Evolutionary conservation across 1,140 invertebrate genomes (phyloP).

Genomic region (Rhopalosiphum maidis): DNA sequence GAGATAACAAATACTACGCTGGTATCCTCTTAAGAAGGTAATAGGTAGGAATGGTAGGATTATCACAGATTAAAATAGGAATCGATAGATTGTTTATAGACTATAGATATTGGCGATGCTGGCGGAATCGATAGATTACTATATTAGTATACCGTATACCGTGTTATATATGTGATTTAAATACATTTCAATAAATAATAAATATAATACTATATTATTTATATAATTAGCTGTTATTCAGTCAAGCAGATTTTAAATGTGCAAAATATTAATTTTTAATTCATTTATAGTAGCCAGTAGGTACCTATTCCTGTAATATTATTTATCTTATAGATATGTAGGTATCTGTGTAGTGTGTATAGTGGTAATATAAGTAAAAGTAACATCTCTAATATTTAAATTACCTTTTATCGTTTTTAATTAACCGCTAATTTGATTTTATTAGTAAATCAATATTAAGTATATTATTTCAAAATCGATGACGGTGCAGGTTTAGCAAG

Average conservation of each 20-base stretch:
- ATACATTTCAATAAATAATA: neutral
- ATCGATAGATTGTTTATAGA: too few species aligned
- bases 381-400: neutral
- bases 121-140: too few species aligned
- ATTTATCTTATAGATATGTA: too few species aligned
- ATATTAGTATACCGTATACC: neutral
- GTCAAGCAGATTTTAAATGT: too few species aligned
- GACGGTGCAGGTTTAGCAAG: neutral
- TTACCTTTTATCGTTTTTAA: neutral
- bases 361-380: neutral
- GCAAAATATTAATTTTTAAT: too few species aligned
- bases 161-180: neutral
- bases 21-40: too few species aligned
- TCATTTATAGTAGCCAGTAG: too few species aligned
- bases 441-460: neutral
- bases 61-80: too few species aligned
- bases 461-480: neutral
- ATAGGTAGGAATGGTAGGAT: too few species aligned
- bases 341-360: too few species aligned
- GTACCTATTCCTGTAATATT: too few species aligned
- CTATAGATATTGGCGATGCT: neutral
- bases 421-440: neutral
- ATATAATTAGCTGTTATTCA: neutral
- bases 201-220: neutral
- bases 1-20: too few species aligned